Evolutionary conservation across 2,797 vertebrate species (phyloP).

Genomic region (Capromys pilorides): DNA sequence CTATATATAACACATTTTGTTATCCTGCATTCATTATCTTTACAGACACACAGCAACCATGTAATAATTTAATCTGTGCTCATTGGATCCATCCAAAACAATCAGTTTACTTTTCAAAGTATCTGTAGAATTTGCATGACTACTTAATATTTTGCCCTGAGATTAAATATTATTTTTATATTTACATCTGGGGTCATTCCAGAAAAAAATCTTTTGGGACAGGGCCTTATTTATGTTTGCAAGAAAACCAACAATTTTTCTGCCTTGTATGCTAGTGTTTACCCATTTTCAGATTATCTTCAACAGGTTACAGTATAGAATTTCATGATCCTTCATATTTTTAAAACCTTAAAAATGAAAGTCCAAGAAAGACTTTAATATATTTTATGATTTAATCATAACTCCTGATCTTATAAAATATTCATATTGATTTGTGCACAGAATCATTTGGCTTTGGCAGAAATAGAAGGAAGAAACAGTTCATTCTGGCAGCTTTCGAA

Average conservation of each 20-base stretch:
- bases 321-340: neutral
- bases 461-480: neutral
- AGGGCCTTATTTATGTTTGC: neutral
- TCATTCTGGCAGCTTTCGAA: slow-evolving; percentile 48
- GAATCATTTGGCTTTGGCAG: neutral
- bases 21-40: neutral
- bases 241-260: neutral
- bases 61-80: neutral
- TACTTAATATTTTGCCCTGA: neutral
- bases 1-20: neutral
- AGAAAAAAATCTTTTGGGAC: neutral
- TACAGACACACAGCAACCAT: neutral
- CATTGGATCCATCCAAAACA: neutral
- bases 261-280: neutral
- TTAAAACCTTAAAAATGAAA: neutral
- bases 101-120: neutral
- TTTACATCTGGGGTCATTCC: neutral
- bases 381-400: slow-evolving; percentile 63
- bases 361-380: neutral
- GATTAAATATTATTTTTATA: slow-evolving; percentile 41
- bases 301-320: neutral
- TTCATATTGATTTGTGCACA: slow-evolving; percentile 60
- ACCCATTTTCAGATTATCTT: neutral
- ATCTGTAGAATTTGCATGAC: slow-evolving; percentile 2
- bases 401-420: slow-evolving; percentile 27